Evolutionary conservation across 2,113 vertebrate species (phyloP).

Genomic region (Ochotona curzoniae): DNA sequence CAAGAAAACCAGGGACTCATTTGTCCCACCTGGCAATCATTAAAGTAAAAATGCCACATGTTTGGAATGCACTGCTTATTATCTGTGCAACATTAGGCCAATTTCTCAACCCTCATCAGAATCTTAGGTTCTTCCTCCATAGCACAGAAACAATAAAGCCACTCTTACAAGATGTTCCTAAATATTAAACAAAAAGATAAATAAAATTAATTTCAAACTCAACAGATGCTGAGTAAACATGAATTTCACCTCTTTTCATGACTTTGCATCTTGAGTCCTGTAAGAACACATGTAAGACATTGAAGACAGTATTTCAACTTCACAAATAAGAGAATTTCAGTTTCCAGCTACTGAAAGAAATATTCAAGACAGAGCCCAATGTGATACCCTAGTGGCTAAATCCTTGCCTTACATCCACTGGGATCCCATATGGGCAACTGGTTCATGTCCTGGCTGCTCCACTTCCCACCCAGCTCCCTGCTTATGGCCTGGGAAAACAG

Average conservation of each 20-base stretch:
- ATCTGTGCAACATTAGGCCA: background rate
- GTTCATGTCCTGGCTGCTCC: too few species aligned
- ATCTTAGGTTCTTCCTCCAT: background rate
- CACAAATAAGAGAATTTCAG: slow-evolving; percentile 5
- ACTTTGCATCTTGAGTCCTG: background rate
- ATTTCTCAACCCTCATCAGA: background rate
- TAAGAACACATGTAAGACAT: background rate
- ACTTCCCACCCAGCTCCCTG: too few species aligned
- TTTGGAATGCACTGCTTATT: background rate
- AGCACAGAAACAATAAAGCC: background rate
- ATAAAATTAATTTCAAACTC: background rate
- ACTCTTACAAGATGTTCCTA: background rate
- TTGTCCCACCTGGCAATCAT: slow-evolving; percentile 14
- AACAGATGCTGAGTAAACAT: background rate
- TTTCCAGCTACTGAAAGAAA: background rate
- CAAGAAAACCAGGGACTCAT: slow-evolving; percentile 34
- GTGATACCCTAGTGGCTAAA: too few species aligned
- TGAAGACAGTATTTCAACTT: background rate
- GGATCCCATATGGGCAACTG: too few species aligned
- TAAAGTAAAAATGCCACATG: background rate
- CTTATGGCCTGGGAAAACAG: too few species aligned
- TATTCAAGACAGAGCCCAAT: background rate
- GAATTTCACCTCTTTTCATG: background rate
- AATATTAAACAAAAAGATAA: slow-evolving; percentile 10
- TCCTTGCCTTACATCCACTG: too few species aligned